A percentile compares a stretch with the other conserved stretches of the same genome.
Evolutionary conservation across 2,888 invertebrate genomes (phyloP).

Genomic region (Callyntrura guangdongensis): DNA sequence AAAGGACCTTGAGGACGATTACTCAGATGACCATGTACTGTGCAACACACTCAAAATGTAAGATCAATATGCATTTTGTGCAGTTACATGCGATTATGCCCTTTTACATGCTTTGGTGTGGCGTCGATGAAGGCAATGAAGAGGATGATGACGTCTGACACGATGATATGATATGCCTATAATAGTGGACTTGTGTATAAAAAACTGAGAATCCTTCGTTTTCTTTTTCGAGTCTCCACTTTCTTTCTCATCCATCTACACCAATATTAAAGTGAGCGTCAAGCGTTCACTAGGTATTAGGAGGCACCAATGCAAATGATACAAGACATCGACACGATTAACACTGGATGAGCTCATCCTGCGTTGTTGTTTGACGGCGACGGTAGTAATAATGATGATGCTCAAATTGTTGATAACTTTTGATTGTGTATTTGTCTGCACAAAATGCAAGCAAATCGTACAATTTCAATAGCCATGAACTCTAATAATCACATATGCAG

Average conservation of each 20-base stretch:
- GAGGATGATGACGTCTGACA: constrained; percentile 43
- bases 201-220: neutral
- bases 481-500: neutral
- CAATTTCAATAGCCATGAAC: neutral
- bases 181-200: neutral
- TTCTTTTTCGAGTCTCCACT: constrained; percentile 17
- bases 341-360: constrained; percentile 45
- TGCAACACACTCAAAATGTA: constrained; percentile 5
- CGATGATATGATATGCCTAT: constrained; percentile 30
- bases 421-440: constrained; percentile 5
- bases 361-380: no score
- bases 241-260: neutral
- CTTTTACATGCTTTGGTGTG: constrained; percentile 28
- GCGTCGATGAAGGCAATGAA: neutral
- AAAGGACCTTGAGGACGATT: constrained; percentile 53
- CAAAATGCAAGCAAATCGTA: neutral
- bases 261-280: neutral
- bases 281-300: neutral
- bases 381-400: neutral
- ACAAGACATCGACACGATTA: neutral
- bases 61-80: constrained; percentile 34
- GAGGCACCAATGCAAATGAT: constrained; percentile 27
- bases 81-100: neutral
- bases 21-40: neutral
- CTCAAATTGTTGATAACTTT: neutral